A percentile compares a stretch with the other conserved stretches of the same genome.
Evolutionary conservation across 2,113 vertebrate genomes (phyloP).

Genomic region (Ptilorrhoa leucosticta): DNA sequence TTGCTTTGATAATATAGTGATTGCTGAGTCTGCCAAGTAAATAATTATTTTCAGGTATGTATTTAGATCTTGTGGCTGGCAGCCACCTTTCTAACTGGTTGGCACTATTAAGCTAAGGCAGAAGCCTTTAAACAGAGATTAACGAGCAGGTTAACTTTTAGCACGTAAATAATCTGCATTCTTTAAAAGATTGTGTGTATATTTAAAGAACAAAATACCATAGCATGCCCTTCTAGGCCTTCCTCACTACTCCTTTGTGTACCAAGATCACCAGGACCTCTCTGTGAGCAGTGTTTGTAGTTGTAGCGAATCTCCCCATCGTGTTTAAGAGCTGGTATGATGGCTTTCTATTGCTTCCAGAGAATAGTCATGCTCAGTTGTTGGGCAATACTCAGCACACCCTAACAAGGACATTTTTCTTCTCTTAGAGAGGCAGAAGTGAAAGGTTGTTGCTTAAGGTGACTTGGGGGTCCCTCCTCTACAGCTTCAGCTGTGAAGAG

Average conservation of each 20-base stretch:
- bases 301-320: fast-evolving
- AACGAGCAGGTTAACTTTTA: neutral
- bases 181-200: neutral
- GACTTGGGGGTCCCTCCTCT: neutral
- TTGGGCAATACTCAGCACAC: neutral
- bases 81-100: conserved; percentile 6
- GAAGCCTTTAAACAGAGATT: neutral
- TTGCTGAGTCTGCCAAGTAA: conserved; percentile 29
- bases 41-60: conserved; percentile 16
- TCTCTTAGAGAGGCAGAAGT: neutral
- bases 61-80: conserved; percentile 1
- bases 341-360: neutral
- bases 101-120: neutral
- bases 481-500: neutral
- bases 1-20: neutral
- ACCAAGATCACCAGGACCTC: neutral
- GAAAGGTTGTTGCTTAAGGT: neutral
- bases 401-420: neutral
- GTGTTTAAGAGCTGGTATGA: neutral
- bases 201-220: neutral
- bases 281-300: neutral
- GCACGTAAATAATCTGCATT: neutral
- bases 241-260: neutral
- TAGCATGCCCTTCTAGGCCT: neutral
- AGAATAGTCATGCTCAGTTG: neutral